phyloP scores from a whole-genome alignment of 2,888 invertebrate species.

The Sympetrum striolatum region DNA sequence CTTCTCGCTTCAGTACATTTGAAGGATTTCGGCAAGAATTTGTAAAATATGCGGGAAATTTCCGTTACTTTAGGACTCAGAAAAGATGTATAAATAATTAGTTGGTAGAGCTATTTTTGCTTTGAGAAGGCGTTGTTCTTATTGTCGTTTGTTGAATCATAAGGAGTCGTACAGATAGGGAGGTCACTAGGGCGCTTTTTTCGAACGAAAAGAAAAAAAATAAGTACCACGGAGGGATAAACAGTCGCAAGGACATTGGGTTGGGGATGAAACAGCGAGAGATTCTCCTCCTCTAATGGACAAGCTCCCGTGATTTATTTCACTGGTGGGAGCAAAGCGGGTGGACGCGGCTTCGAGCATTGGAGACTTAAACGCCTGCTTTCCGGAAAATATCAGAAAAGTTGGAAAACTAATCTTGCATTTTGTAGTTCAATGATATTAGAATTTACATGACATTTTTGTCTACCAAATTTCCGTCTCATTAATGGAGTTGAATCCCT shows the following conservation, averaged over 20 bases:
- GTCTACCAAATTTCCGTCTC: too few species aligned
- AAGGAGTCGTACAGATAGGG: neutral
- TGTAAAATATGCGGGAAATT: too few species aligned
- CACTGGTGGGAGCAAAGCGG: neutral
- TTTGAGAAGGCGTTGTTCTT: neutral
- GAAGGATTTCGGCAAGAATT: too few species aligned
- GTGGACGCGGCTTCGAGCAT: neutral
- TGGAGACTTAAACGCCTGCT: too few species aligned
- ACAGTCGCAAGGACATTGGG: slow-evolving; percentile 7
- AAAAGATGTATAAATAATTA: neutral
- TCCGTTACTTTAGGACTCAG: neutral
- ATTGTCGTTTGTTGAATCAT: neutral
- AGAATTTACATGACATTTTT: too few species aligned
- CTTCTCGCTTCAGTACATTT: neutral
- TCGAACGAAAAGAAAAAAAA: neutral
- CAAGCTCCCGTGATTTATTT: neutral
- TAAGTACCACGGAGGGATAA: neutral
- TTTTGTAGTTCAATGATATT: too few species aligned
- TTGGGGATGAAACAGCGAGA: neutral
- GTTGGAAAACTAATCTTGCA: too few species aligned
- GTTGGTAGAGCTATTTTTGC: neutral
- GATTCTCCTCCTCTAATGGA: neutral
- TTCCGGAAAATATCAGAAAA: too few species aligned
- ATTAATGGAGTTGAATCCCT: too few species aligned
- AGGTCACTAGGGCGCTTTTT: neutral